Percentiles rank a stretch among this genome's conserved stretches.
phyloP scores from a whole-genome alignment of 2,113 vertebrate species.

The Thunnus thynnus region DNA sequence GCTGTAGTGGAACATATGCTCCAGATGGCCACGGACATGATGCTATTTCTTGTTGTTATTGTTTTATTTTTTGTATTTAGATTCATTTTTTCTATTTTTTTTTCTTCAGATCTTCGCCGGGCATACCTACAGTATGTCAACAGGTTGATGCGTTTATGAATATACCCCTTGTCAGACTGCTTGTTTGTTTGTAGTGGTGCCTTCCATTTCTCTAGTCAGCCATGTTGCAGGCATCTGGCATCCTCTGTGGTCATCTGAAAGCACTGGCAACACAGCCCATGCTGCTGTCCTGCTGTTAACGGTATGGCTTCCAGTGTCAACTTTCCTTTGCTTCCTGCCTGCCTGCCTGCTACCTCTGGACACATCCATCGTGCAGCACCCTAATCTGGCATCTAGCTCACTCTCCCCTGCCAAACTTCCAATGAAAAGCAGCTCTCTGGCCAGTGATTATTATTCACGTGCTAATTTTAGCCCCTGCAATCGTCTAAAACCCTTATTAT shows the following conservation, averaged over 20 bases:
- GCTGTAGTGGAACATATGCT: conserved; percentile 56
- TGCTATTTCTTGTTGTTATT: conserved; percentile 16
- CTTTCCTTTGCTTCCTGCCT: conserved; percentile 46
- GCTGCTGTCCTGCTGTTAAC: conserved; percentile 34
- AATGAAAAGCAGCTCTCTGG: conserved; percentile 64
- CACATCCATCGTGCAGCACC: conserved; percentile 44
- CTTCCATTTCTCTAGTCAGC: conserved; percentile 24
- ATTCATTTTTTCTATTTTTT: conserved; percentile 20
- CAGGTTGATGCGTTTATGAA: conserved; percentile 13
- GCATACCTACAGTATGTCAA: background rate
- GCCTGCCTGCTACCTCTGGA: conserved; percentile 32
- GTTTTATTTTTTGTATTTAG: conserved; percentile 34
- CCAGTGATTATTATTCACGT: conserved; percentile 70
- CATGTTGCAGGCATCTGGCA: conserved; percentile 41
- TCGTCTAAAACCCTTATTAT: conserved; percentile 53
- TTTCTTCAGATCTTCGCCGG: background rate
- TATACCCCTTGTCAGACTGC: background rate
- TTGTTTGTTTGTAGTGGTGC: conserved; percentile 46
- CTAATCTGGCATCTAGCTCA: conserved; percentile 50
- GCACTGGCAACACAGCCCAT: conserved; percentile 31
- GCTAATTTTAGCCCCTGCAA: conserved; percentile 75
- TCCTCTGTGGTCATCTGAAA: conserved; percentile 28
- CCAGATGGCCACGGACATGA: conserved; percentile 57
- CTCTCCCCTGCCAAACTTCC: conserved; percentile 60
- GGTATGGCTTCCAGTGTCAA: conserved; percentile 56